phyloP scores from a whole-genome alignment of 2,797 vertebrate species.

The Anguilla megastoma region DNA sequence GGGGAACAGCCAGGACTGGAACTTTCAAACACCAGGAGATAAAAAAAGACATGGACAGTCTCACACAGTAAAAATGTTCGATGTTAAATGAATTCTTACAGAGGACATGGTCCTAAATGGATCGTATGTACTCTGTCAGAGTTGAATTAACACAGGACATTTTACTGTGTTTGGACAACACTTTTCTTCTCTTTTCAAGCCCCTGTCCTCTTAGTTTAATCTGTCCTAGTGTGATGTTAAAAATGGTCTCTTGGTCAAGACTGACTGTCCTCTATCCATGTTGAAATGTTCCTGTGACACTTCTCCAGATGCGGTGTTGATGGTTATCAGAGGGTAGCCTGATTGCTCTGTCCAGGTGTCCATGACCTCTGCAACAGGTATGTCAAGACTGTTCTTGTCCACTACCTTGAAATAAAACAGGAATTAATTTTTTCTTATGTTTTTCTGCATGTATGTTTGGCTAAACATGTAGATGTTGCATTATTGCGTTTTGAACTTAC shows the following conservation, averaged over 20 bases:
- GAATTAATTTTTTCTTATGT: background rate
- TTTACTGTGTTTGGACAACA: background rate
- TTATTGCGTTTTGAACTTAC: conserved; percentile 46
- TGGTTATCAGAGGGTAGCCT: conserved; percentile 73
- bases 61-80: too few species aligned
- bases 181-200: background rate
- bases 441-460: background rate
- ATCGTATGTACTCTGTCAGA: too few species aligned
- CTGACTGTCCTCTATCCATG: conserved; percentile 37
- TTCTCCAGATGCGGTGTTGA: conserved; percentile 66
- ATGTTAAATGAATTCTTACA: too few species aligned
- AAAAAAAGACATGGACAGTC: background rate
- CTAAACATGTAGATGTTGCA: background rate
- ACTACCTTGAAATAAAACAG: conserved; percentile 46
- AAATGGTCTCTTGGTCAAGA: conserved; percentile 33
- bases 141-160: too few species aligned
- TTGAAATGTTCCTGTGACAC: conserved; percentile 70
- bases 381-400: background rate
- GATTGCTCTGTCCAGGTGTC: conserved; percentile 63
- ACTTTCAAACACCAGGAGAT: background rate
- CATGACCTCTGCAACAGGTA: conserved; percentile 56
- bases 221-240: background rate
- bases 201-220: background rate
- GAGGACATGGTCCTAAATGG: too few species aligned
- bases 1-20: background rate